Percentiles rank a stretch among this genome's conserved stretches.
Conservation (phyloP, 2,113 vertebrate species). For the Rousettus leschenaultii region DNA sequence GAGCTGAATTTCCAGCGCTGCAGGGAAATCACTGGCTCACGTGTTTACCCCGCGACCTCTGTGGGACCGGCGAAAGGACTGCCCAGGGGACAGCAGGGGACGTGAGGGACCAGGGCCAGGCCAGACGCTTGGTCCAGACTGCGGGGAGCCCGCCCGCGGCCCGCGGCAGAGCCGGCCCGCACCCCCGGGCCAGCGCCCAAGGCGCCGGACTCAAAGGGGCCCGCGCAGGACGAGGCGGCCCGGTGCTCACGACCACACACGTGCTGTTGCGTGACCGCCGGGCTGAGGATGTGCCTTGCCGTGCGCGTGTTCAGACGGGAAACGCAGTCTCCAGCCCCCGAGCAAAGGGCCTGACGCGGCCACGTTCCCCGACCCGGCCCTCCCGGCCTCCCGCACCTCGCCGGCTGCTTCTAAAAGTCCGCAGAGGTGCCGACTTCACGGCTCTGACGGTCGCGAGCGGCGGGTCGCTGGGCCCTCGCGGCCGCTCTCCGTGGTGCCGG, state of each 20-base stretch:
- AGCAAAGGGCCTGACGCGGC: fast-evolving
- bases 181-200: fast-evolving
- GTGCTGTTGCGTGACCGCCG: neutral
- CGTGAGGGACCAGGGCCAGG: neutral
- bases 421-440: neutral
- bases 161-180: neutral
- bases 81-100: neutral
- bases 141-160: fast-evolving
- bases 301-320: fast-evolving
- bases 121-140: fast-evolving
- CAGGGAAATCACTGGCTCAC: neutral
- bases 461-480: fast-evolving
- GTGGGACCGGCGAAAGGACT: too few species aligned
- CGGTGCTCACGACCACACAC: neutral
- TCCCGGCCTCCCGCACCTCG: neutral
- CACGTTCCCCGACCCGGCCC: fast-evolving
- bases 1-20: fast-evolving
- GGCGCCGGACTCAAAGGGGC: neutral
- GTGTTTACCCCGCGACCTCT: neutral
- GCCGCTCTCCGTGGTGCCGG: fast-evolving
- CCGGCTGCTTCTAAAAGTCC: neutral
- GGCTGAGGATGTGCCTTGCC: neutral
- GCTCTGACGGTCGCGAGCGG: fast-evolving
- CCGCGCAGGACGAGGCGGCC: neutral
- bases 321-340: neutral